Conservation (phyloP, 2,888 invertebrate genomes). For the Noctuana brunneofusca region DNA sequence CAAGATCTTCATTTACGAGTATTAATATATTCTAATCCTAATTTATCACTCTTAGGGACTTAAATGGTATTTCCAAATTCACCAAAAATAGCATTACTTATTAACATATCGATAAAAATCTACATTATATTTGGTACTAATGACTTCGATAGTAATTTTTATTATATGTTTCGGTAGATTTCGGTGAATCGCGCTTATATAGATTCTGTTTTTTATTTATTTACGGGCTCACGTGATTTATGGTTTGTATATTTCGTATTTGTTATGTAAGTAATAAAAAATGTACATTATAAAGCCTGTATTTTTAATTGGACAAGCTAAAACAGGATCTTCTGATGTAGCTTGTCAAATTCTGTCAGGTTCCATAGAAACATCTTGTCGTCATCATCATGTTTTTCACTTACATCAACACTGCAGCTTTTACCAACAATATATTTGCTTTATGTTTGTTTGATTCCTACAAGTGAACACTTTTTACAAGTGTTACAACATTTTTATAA, state of each 20-base stretch:
- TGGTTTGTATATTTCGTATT: background rate
- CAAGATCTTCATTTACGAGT: no score
- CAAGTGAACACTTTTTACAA: background rate
- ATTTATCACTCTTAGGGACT: background rate
- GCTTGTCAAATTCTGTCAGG: no score
- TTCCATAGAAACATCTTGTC: no score
- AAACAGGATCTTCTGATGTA: no score
- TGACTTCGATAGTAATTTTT: background rate
- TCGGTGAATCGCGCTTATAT: background rate
- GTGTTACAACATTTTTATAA: background rate
- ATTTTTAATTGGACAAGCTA: background rate
- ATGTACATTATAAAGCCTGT: background rate
- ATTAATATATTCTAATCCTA: background rate
- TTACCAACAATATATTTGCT: background rate
- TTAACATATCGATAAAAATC: conserved; percentile 2
- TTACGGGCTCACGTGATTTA: background rate
- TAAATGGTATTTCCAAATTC: background rate
- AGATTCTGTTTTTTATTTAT: background rate
- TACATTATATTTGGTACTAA: background rate
- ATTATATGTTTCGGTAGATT: background rate
- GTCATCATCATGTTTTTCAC: background rate
- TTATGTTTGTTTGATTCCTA: no score
- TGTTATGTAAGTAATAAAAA: background rate
- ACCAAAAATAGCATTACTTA: background rate
- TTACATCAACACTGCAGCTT: background rate